Percentiles rank a stretch among this genome's conserved stretches.
These are phyloP conservation scores for Cylindroiulus punctatus DNA, from an alignment of 2,888 invertebrate species.

Conservation along the genomic window DNA sequence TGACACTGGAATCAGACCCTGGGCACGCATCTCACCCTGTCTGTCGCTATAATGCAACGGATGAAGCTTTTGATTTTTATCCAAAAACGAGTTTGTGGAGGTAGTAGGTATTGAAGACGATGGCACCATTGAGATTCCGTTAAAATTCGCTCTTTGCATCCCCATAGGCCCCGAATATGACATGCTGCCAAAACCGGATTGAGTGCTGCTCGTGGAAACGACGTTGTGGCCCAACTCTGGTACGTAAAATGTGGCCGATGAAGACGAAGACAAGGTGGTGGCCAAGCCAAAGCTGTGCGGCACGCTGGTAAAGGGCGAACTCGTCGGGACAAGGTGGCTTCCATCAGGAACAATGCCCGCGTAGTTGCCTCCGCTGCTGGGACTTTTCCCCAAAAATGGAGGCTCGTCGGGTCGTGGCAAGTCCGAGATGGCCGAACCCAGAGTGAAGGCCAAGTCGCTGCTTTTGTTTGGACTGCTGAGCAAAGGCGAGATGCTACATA, in stretches of 20 bases:
- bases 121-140: conserved; percentile 16
- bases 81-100: conserved; percentile 15
- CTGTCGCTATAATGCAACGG: conserved; percentile 1
- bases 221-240: conserved; percentile 42
- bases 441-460: conserved; percentile 49
- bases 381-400: not conserved
- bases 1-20: not conserved
- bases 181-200: not conserved
- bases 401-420: conserved; percentile 44
- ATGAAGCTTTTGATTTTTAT: conserved; percentile 47
- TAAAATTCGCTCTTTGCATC: not conserved
- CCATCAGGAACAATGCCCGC: not conserved
- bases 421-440: conserved; percentile 50
- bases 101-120: not conserved
- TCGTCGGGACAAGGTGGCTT: not conserved
- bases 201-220: not conserved
- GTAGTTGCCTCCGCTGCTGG: conserved; percentile 9
- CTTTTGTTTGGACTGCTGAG: conserved; percentile 57
- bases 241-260: conserved; percentile 48
- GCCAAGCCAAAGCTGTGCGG: not conserved
- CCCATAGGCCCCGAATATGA: not conserved
- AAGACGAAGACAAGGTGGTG: conserved; percentile 20
- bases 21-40: not conserved
- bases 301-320: not conserved
- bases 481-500: conserved; percentile 58